A percentile compares a stretch with the other conserved stretches of the same genome.
Conservation (phyloP, 1,140 invertebrate genomes). For the Agraylea sexmaculata region DNA sequence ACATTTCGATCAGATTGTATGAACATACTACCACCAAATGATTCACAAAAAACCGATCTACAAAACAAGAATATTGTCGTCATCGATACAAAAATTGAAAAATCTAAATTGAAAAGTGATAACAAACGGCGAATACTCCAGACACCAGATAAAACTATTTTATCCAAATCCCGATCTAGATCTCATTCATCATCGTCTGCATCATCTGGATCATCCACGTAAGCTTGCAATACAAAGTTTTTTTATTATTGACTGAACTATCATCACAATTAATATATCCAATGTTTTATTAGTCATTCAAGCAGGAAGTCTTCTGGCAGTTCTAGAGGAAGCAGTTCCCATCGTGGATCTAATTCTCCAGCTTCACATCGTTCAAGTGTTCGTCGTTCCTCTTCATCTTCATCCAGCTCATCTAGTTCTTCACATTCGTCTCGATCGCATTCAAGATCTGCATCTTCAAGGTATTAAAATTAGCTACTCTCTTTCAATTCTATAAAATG, state of each 20-base stretch:
- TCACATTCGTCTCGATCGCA: slow-evolving; percentile 32
- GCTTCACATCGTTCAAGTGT: slow-evolving; percentile 5
- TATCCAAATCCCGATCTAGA: slow-evolving; percentile 39
- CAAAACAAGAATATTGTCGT: no score
- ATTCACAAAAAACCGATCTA: no score
- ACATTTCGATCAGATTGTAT: no score
- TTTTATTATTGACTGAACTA: background rate
- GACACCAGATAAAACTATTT: slow-evolving; percentile 26
- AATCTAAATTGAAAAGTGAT: no score
- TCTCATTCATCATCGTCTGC: slow-evolving; percentile 33
- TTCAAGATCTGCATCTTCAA: slow-evolving; percentile 24
- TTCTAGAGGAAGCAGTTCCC: slow-evolving; percentile 12
- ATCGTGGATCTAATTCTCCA: slow-evolving; percentile 6
- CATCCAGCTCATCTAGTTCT: slow-evolving; percentile 28
- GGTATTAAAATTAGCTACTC: slow-evolving; percentile 23
- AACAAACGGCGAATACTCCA: slow-evolving; percentile 14
- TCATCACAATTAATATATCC: background rate
- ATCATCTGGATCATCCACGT: slow-evolving; percentile 39
- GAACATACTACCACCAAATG: no score
- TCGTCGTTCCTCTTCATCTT: slow-evolving; percentile 25
- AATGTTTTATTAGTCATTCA: slow-evolving; percentile 10
- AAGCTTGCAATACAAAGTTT: slow-evolving; percentile 11
- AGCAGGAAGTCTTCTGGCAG: slow-evolving; percentile 18
- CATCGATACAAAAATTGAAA: no score
- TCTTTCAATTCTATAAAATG: background rate